Evolutionary conservation across 2,113 vertebrate genomes (phyloP).

Genomic region (Neoarius graeffei): DNA sequence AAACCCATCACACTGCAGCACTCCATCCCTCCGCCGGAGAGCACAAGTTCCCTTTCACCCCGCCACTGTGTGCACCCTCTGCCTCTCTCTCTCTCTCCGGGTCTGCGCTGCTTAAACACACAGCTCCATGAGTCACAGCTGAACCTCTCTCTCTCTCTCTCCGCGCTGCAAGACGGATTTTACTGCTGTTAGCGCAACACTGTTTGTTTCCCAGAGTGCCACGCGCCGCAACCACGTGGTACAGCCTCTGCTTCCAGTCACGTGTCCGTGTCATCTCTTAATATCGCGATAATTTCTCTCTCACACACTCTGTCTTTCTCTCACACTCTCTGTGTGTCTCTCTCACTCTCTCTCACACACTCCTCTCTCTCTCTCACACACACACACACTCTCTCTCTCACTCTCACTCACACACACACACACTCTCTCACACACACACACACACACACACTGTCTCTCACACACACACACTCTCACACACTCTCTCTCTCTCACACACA

Average conservation of each 20-base stretch:
- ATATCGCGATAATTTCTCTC: too few species aligned
- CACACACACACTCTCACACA: too few species aligned
- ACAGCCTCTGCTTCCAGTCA: conserved; percentile 51
- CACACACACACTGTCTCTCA: too few species aligned
- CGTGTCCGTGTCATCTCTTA: neutral
- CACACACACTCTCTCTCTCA: neutral
- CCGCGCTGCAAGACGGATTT: conserved; percentile 42
- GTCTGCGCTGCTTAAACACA: neutral
- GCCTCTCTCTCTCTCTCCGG: too few species aligned
- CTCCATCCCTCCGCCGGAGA: neutral
- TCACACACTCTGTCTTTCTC: too few species aligned
- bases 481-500: too few species aligned
- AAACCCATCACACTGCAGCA: neutral
- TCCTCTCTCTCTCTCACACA: too few species aligned
- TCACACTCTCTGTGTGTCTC: too few species aligned
- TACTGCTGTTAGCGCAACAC: conserved; percentile 55
- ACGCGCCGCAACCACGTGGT: conserved; percentile 64
- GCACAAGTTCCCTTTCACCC: neutral
- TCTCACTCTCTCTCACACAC: too few species aligned
- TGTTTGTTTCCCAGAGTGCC: conserved; percentile 80
- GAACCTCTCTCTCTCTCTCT: too few species aligned
- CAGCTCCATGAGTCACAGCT: neutral
- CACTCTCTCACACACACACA: too few species aligned
- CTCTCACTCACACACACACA: neutral
- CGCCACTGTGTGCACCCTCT: neutral